Conservation (phyloP, 2,888 invertebrate species). For the Ochropleura plecta region DNA sequence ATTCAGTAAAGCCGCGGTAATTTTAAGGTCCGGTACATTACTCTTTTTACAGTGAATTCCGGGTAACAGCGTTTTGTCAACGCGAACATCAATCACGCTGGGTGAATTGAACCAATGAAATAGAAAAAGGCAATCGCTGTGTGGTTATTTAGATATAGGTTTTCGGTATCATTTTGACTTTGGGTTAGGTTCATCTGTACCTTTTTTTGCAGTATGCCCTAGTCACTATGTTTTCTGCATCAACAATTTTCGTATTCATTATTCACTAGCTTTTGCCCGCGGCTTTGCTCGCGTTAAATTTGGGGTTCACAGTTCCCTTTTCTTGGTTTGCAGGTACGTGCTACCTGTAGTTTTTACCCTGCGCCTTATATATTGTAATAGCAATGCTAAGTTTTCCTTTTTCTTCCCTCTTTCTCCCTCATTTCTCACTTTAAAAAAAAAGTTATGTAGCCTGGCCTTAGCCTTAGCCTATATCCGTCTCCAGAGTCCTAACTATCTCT, state of each 20-base stretch:
- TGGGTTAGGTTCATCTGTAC: background rate
- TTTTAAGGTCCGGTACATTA: background rate
- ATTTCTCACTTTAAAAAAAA: no score
- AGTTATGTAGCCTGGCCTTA: no score
- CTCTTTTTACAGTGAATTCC: background rate
- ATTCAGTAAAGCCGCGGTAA: background rate
- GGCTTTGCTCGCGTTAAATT: no score
- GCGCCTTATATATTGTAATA: no score
- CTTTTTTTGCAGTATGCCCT: background rate
- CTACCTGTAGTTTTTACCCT: no score
- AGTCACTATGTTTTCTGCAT: background rate
- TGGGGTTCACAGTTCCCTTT: no score
- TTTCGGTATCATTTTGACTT: background rate
- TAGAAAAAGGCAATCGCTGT: conserved; percentile 8
- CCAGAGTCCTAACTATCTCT: no score
- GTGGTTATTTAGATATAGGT: background rate
- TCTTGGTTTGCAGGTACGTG: no score
- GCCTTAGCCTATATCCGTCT: no score
- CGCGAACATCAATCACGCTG: conserved; percentile 4
- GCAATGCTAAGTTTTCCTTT: no score
- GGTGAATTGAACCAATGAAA: conserved; percentile 1
- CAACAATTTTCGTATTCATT: background rate
- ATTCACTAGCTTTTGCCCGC: no score
- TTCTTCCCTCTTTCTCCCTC: no score
- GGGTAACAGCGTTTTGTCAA: conserved; percentile 21